Conservation (phyloP, 2,113 vertebrate genomes). For the Limnothrissa miodon region DNA sequence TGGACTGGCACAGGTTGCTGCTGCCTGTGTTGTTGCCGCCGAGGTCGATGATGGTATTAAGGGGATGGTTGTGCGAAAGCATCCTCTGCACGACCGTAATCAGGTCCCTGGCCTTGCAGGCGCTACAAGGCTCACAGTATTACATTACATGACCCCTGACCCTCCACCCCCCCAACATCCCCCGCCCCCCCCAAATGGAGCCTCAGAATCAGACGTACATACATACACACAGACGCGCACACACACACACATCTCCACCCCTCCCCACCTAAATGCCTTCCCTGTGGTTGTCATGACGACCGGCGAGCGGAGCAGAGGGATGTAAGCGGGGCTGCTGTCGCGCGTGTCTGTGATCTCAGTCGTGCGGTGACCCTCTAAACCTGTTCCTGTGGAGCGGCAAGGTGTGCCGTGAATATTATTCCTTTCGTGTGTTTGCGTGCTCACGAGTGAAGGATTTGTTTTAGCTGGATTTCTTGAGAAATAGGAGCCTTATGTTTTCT, state of each 20-base stretch:
- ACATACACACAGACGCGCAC: background rate
- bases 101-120: background rate
- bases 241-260: constrained; percentile 29
- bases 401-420: background rate
- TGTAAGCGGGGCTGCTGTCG: background rate
- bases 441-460: background rate
- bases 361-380: background rate
- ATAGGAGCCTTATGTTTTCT: too few relatives aligned
- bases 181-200: too few relatives aligned
- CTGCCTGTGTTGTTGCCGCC: background rate
- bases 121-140: constrained; percentile 24
- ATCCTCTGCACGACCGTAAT: background rate
- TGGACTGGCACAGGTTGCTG: background rate
- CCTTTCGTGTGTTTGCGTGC: background rate
- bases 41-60: background rate
- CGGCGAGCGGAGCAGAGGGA: constrained; percentile 14
- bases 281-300: constrained; percentile 31
- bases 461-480: background rate
- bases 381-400: background rate
- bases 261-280: background rate
- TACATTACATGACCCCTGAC: constrained; percentile 53
- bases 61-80: background rate
- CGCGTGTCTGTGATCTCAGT: constrained; percentile 4
- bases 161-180: too few relatives aligned
- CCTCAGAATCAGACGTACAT: background rate